Base-by-base conservation (phyloP, 2,113 vertebrate species). In the Amphiprion ocellaris region DNA sequence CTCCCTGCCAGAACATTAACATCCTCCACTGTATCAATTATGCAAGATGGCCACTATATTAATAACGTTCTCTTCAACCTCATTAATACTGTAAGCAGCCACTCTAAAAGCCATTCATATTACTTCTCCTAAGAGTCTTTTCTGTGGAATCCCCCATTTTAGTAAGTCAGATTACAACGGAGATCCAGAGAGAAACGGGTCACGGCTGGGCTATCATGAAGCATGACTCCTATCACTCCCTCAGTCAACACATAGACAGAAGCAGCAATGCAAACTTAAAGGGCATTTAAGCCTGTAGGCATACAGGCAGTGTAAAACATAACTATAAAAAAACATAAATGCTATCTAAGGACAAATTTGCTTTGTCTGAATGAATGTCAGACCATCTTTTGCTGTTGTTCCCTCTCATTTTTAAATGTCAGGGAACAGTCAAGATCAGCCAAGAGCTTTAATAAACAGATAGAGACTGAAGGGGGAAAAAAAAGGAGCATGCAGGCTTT, bases 31-130 rank as follows among this genome's bases (percentile, higher is more conserved):
- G 15, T 41, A 86, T 87, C 49, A 84, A 84, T 89, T 82, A 90
- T 90, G 85, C 74, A 89, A 79, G 66, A 76, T 53, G 69, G 76
- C 49, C 68, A 69, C 21, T 46, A 77, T 68, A 90, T 90, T 91
- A 85, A 91, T 90, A 74, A 85, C 64, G 53, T 79, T 74, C 55
- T 69, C 63, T 72, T 72, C 64, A 84, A 75, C 66, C 81, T 92
- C 87, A 92, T 93, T 93, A 92, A 84, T 84, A 83, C 68, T 84
- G 77, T 87, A 88, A 91, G 87, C n/a, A 66, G 52, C 58, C 81
- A 63, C 67, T 94, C 85, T 82, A 93, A 92, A 94, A 90, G 47
- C 49, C 72, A 93, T 94, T 90, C 37, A 81, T 92, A 87, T 81
- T 54, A 68, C 72, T 78, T 81, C 61, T 52, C 74, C 56, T 41